Evolutionary conservation across 2,888 invertebrate genomes (phyloP), one percentile per base, ranked within the genome.

Genomic region (Aleiodes alternator): DNA sequence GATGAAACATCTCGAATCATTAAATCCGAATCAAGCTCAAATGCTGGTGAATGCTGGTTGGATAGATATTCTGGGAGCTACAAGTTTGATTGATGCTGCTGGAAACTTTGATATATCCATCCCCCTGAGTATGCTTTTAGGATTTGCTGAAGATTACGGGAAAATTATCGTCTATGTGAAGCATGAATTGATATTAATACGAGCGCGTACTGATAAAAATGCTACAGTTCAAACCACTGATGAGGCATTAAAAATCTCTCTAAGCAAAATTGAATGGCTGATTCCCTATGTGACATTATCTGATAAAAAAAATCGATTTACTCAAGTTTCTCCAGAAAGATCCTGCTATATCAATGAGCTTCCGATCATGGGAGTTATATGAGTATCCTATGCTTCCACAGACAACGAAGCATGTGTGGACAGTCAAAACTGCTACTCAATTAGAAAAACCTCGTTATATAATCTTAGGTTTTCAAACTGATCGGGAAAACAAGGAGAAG

Each of bases 1-100:
- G 8, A 83, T 88, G 59, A 90, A 84, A 83, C 83, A 72, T 87
- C 81, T 61, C 3, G 77, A 85, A 9, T 88, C 87, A 31, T 76
- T 84, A 50, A 85, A 16, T 57, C 73, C 72, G 0, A 50, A 57
- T 43, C 55, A 76, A 38, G 74, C 6, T 14, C 9, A 61, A 14
- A 8, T 53, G 5, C 48, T 74, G 29, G 73, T 77, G 73, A 78
- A 77, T 51, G 77, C 79, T 34, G 75, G 76, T 16, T 79, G 76
- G 76, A 12, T 77, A 31, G 69, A 75, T 51, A 66, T 61, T 34
- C 50, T 48, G 23, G 70, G 59, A 9, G 48, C 14, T 11, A 53
- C 29, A 6, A 56, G 69, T 38, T 12, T 61, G n/a, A 29, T 48
- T 4, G 70, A 23, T 23, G 23, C 23, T 23, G 23, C 23, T 23